These are phyloP conservation scores for Metridium senile DNA, from an alignment of 92 coral and sea anemone species.

Conservation along the genomic window DNA sequence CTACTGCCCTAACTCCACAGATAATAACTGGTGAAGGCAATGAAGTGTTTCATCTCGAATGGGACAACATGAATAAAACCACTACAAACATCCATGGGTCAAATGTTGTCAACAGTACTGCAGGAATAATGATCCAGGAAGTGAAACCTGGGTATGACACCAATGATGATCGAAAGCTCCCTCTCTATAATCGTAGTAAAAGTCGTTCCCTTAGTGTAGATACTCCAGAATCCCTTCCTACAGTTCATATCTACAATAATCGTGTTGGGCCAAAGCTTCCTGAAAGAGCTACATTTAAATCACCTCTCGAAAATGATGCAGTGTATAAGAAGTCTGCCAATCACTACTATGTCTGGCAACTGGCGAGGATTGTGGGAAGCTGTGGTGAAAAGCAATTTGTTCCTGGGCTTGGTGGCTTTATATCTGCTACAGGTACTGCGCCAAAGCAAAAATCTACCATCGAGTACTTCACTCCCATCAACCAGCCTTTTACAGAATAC, in stretches of 20 bases:
- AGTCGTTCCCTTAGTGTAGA: constrained; percentile 34
- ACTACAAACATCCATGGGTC: constrained; percentile 56
- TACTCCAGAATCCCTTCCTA: constrained; percentile 40
- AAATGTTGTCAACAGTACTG: constrained; percentile 57
- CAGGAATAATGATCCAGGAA: constrained; percentile 50
- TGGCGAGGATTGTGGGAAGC: constrained; percentile 39
- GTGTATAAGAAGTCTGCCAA: constrained; percentile 20
- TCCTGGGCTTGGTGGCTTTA: constrained; percentile 58
- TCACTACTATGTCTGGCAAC: constrained; percentile 41
- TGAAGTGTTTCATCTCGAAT: constrained; percentile 51
- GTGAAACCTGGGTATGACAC: constrained; percentile 41
- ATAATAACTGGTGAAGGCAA: constrained; percentile 45
- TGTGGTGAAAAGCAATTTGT: constrained; percentile 42
- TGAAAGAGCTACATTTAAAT: constrained; percentile 28
- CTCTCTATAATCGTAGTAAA: constrained; percentile 18
- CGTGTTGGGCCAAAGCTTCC: constrained; percentile 55
- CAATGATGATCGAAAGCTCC: constrained; percentile 45
- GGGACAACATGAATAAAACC: constrained; percentile 57
- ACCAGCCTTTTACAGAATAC: constrained; percentile 55
- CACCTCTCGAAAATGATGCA: constrained; percentile 12
- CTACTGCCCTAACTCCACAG: constrained; percentile 42
- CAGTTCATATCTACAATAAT: constrained; percentile 41
- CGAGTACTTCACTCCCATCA: constrained; percentile 53
- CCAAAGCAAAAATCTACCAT: constrained; percentile 39
- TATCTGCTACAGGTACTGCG: constrained; percentile 58